Base-by-base conservation (phyloP, 2,113 vertebrate species). In the Bos indicus region DNA sequence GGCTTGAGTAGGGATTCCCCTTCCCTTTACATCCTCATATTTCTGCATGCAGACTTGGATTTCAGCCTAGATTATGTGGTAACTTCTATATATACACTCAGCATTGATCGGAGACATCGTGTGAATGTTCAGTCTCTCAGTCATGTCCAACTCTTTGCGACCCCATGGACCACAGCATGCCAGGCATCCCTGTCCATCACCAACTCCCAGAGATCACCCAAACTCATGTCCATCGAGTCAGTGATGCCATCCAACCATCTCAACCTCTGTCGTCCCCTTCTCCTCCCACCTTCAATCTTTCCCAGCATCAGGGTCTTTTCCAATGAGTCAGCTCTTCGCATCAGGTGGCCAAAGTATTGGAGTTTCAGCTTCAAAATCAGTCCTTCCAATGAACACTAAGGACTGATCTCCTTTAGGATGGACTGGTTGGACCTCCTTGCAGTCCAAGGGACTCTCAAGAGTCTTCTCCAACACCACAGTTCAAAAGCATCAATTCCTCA, bases 121-220 rank as follows among this genome's bases (percentile, higher is more conserved):
- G 77, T 51, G 64, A 80, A 40, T 67, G 33, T 67, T 67, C 8
- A 36, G 17, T 67, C 1, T 0, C 17, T 67, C 33, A 67, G 64
- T 67, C 6, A 1, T 36, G 33, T 36, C 64, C 0, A 0, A 67
- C 64, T 67, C 64, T 67, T 67, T 67, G 8, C 0, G 2, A 67
- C 33, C 17, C 64, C 64, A 36, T 36, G 64, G 33, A 67, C 33
- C 4, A 17, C 1, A 36, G 64, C 64, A 36, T 4, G 8, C 19
- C 17, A 10, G 17, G n/a, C 17, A 17, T 67, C 17, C 64, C 17
- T 67, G 64, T 67, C 33, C 64, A 36, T 67, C 33, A 36, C n/a
- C 33, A 67, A 36, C 64, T 67, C 64, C 17, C 9, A 5, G 64
- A 36, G 64, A 21, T 67, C 33, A 36, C 64, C 64, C 17, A 67